Conservation (phyloP, 2,888 invertebrate genomes). For the Tryphoninae sp. region DNA sequence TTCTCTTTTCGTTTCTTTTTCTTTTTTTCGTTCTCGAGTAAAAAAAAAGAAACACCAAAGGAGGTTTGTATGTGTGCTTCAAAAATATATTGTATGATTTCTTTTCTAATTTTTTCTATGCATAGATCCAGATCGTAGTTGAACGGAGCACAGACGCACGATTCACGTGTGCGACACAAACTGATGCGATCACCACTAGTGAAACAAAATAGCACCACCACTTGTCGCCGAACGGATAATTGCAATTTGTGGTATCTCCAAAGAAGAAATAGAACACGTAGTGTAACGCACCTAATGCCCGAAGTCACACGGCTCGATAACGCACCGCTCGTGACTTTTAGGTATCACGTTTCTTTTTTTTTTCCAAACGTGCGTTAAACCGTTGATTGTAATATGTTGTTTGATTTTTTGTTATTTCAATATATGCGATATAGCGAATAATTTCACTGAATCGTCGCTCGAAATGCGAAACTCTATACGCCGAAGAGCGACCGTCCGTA, state of each 20-base stretch:
- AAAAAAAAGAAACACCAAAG: background rate
- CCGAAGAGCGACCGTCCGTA: slow-evolving; percentile 64
- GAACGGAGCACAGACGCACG: slow-evolving; percentile 40
- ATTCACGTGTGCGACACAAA: slow-evolving; percentile 27
- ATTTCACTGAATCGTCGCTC: slow-evolving; percentile 10
- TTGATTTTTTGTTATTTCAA: slow-evolving; percentile 4
- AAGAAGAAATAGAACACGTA: slow-evolving; percentile 8
- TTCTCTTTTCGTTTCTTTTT: background rate
- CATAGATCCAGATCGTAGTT: slow-evolving; percentile 61
- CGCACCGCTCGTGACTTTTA: slow-evolving; percentile 11
- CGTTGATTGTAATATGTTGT: slow-evolving; percentile 17
- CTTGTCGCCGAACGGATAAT: slow-evolving; percentile 16
- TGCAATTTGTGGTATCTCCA: slow-evolving; percentile 8
- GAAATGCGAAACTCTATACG: slow-evolving; percentile 46
- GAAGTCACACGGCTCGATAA: slow-evolving; percentile 59
- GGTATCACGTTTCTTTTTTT: slow-evolving; percentile 6
- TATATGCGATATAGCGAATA: background rate
- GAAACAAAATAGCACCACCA: slow-evolving; percentile 26
- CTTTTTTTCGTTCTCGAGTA: background rate
- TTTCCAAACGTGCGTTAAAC: background rate
- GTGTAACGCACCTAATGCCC: slow-evolving; percentile 62
- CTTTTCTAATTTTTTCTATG: slow-evolving; percentile 10
- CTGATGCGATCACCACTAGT: background rate
- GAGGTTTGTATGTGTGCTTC: slow-evolving; percentile 6
- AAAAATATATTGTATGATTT: background rate